Conservation (phyloP, 2,113 vertebrate genomes). For the Mixornis gularis region DNA sequence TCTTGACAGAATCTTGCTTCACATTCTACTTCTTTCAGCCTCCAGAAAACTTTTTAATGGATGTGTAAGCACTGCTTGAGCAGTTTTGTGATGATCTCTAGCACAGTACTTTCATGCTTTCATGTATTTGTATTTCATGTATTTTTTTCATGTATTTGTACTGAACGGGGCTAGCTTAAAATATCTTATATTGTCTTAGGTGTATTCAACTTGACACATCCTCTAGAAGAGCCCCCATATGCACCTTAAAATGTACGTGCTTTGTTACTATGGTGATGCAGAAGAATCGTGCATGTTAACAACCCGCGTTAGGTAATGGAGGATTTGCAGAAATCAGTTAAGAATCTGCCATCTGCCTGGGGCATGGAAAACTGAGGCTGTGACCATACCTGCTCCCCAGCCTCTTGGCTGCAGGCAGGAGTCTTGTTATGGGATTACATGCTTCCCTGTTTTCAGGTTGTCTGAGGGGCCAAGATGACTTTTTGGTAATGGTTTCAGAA, state of each 20-base stretch:
- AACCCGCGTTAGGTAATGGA: background rate
- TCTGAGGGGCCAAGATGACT: background rate
- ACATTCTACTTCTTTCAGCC: background rate
- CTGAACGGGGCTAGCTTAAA: slow-evolving; percentile 16
- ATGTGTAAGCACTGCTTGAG: background rate
- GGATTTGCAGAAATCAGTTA: slow-evolving; percentile 28
- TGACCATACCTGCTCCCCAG: background rate
- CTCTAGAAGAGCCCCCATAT: slow-evolving; percentile 35
- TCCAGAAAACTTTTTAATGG: slow-evolving; percentile 7
- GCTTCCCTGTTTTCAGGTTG: background rate
- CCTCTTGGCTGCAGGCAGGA: background rate
- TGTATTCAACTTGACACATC: slow-evolving; percentile 44
- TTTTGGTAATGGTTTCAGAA: background rate
- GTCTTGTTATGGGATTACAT: background rate
- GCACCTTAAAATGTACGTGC: slow-evolving; percentile 50
- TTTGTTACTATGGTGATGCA: slow-evolving; percentile 64
- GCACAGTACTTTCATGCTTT: background rate
- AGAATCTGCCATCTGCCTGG: slow-evolving; percentile 17
- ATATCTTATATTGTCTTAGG: slow-evolving; percentile 25
- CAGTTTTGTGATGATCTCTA: background rate
- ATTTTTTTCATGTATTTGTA: background rate
- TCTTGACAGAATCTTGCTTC: background rate
- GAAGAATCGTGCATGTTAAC: slow-evolving; percentile 47
- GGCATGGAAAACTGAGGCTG: background rate
- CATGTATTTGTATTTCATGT: background rate